A percentile compares a stretch with the other conserved stretches of the same genome.
Conservation (phyloP, 92 coral and sea anemone species). For the Paramuricea clavata region DNA sequence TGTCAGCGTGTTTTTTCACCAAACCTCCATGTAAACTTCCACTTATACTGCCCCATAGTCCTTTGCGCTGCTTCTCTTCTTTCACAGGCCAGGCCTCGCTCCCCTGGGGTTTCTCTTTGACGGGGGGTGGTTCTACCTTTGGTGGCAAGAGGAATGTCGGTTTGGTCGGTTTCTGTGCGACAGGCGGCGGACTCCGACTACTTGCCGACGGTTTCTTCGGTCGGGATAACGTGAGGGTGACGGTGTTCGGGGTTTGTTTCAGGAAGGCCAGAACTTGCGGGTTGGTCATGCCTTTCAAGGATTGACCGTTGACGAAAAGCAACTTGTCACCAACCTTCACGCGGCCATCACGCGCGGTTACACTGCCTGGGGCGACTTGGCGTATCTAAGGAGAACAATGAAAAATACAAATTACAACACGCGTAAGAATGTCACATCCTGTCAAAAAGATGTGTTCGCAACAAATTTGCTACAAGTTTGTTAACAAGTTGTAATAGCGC, state of each 20-base stretch:
- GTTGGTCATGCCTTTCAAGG: conserved; percentile 80
- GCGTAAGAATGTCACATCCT: not conserved
- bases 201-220: conserved; percentile 66
- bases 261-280: conserved; percentile 74
- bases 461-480: not conserved
- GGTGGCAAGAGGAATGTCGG: conserved; percentile 47
- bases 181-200: conserved; percentile 65
- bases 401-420: too few relatives aligned
- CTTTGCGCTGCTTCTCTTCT: conserved; percentile 65
- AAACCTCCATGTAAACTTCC: conserved; percentile 42
- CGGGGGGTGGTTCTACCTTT: conserved; percentile 62
- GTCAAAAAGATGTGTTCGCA: not conserved
- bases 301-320: conserved; percentile 85
- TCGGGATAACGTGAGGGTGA: conserved; percentile 87
- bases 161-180: conserved; percentile 28
- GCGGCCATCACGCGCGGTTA: conserved; percentile 86
- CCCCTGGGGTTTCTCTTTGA: conserved; percentile 46
- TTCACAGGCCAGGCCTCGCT: conserved; percentile 93
- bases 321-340: conserved; percentile 87
- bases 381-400: conserved; percentile 69
- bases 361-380: conserved; percentile 79
- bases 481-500: too few relatives aligned
- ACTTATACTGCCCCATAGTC: conserved; percentile 46
- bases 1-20: conserved; percentile 28
- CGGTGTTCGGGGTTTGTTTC: conserved; percentile 78